These are phyloP conservation scores for Melanerpes formicivorus DNA, from an alignment of 2,113 vertebrate genomes.

Conservation along the genomic window DNA sequence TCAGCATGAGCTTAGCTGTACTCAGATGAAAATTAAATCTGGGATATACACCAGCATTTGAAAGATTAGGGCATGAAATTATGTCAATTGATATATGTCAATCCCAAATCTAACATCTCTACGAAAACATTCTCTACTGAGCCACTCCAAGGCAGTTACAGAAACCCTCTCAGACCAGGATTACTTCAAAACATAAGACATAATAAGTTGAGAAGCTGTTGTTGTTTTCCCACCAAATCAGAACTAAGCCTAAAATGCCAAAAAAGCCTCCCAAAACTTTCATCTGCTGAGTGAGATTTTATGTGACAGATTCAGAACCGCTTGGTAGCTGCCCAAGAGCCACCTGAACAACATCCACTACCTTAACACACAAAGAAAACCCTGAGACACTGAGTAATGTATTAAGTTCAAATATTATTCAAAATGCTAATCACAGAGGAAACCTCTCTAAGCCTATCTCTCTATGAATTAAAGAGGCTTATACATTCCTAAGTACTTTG, in stretches of 20 bases:
- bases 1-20: background rate
- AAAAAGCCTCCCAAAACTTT: background rate
- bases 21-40: background rate
- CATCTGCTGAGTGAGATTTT: background rate
- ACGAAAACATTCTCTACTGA: background rate
- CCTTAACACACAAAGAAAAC: background rate
- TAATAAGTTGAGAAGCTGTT: background rate
- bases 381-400: background rate
- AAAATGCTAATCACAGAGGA: background rate
- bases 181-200: background rate
- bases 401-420: background rate
- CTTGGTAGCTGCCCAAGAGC: background rate
- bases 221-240: background rate
- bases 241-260: background rate
- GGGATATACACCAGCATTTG: background rate
- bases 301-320: background rate
- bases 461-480: slow-evolving; percentile 47
- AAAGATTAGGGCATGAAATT: background rate
- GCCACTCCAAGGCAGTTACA: background rate
- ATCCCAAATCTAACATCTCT: background rate
- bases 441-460: slow-evolving; percentile 22
- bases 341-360: background rate
- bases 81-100: background rate
- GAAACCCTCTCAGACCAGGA: background rate
- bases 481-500: slow-evolving; percentile 8